Percentiles rank a stretch among this genome's conserved stretches.
These are phyloP conservation scores for Ptyas mucosa DNA, from an alignment of 2,113 vertebrate species.

Conservation along the genomic window DNA sequence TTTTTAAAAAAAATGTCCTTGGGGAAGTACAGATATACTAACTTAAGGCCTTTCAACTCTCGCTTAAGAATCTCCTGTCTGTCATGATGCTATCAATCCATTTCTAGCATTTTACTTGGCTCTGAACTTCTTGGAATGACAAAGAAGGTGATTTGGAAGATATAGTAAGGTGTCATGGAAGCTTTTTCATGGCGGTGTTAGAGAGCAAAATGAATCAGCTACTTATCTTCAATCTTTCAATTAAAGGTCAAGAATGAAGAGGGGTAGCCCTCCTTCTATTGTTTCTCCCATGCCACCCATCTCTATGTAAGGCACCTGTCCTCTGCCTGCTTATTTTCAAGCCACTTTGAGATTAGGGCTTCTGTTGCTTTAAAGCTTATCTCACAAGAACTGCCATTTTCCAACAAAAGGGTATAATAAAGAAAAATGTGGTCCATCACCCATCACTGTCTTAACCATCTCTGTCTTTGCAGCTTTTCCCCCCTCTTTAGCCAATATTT, in stretches of 20 bases:
- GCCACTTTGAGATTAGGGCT: conserved; percentile 35
- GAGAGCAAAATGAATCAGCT: conserved; percentile 72
- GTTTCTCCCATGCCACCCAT: background rate
- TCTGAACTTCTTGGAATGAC: conserved; percentile 71
- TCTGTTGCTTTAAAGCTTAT: conserved; percentile 53
- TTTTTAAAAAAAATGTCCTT: conserved; percentile 45
- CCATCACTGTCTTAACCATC: rapidly evolving
- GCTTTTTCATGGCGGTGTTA: conserved; percentile 66
- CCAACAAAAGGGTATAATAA: conserved; percentile 31
- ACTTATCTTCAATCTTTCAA: conserved; percentile 79
- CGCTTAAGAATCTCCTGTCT: conserved; percentile 53
- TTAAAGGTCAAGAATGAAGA: conserved; percentile 77
- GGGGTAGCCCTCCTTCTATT: conserved; percentile 59
- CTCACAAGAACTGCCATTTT: conserved; percentile 32
- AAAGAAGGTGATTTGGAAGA: conserved; percentile 69
- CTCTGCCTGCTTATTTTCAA: conserved; percentile 44
- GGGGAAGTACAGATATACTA: conserved; percentile 62
- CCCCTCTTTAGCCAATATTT: background rate
- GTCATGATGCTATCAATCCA: conserved; percentile 63
- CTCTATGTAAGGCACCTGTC: conserved; percentile 43
- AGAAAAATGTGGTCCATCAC: background rate
- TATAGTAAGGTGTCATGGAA: conserved; percentile 66
- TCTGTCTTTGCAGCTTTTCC: background rate
- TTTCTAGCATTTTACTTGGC: conserved; percentile 70
- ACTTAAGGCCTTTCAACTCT: conserved; percentile 63